phyloP scores from a whole-genome alignment of 1,140 invertebrate genomes.

The Myzus persicae region DNA sequence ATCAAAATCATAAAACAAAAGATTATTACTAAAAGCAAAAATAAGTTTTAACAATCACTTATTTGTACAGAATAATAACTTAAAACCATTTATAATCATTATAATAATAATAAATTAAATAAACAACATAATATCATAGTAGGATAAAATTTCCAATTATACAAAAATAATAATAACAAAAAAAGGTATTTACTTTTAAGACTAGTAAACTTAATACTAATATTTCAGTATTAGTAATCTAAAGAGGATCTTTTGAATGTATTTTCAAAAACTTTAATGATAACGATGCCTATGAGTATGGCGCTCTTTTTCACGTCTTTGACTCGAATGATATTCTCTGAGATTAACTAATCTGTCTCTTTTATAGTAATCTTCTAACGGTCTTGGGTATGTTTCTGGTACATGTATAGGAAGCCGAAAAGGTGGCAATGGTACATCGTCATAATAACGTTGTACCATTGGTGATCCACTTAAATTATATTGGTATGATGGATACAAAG shows the following conservation, averaged over 20 bases:
- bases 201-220: conserved; percentile 47
- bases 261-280: neutral
- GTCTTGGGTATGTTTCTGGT: conserved; percentile 14
- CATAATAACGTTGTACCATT: conserved; percentile 57
- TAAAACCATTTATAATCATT: neutral
- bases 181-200: conserved; percentile 10
- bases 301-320: conserved; percentile 43
- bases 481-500: conserved; percentile 41
- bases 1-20: conserved; percentile 23
- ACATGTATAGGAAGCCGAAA: conserved; percentile 28
- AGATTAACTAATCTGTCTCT: conserved; percentile 37
- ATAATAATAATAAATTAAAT: conserved; percentile 13
- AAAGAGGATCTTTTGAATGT: conserved; percentile 6
- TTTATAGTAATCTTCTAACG: conserved; percentile 38
- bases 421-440: conserved; percentile 39
- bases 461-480: conserved; percentile 46
- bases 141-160: neutral
- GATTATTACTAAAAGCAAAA: neutral
- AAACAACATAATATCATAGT: neutral
- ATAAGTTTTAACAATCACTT: neutral
- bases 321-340: conserved; percentile 7
- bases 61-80: neutral
- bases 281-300: conserved; percentile 39
- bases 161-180: neutral
- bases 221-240: conserved; percentile 44